Evolutionary conservation across 2,888 invertebrate species (phyloP).

Genomic region (Spodoptera exigua): DNA sequence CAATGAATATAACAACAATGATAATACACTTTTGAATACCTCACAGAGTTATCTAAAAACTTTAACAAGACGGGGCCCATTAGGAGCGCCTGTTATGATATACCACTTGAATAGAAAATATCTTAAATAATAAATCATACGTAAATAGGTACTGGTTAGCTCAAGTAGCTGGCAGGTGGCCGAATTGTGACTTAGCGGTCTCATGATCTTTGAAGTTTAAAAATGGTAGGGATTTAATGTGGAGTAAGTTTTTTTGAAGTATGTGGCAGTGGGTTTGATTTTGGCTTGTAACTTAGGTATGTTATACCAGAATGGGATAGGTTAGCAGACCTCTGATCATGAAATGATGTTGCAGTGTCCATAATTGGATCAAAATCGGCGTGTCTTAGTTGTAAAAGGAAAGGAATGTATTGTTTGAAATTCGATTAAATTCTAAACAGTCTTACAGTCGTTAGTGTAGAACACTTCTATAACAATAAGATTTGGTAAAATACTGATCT

Average conservation of each 20-base stretch:
- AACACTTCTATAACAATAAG: too few species aligned
- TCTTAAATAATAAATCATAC: slow-evolving; percentile 76
- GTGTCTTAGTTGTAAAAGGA: too few species aligned
- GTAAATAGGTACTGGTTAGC: slow-evolving; percentile 75
- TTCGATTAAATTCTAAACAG: too few species aligned
- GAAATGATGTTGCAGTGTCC: too few species aligned
- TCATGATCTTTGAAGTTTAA: slow-evolving; percentile 28
- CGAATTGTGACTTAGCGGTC: slow-evolving; percentile 50
- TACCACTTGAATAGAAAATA: slow-evolving; percentile 73
- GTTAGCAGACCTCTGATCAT: too few species aligned
- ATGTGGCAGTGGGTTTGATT: not conserved
- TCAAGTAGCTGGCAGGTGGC: slow-evolving; percentile 71
- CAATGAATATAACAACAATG: slow-evolving; percentile 22
- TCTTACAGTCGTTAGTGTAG: too few species aligned
- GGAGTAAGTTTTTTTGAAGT: slow-evolving; percentile 10
- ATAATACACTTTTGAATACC: slow-evolving; percentile 39
- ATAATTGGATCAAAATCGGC: too few species aligned
- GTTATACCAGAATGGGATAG: too few species aligned
- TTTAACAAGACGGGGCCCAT: slow-evolving; percentile 69
- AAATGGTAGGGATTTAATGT: slow-evolving; percentile 22
- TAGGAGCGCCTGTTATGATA: slow-evolving; percentile 67
- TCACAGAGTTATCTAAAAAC: slow-evolving; percentile 50
- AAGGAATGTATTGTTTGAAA: too few species aligned
- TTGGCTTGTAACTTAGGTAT: not conserved
- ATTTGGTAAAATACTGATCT: too few species aligned